phyloP scores from a whole-genome alignment of 2,888 invertebrate genomes.

The Drosophila affinis region DNA sequence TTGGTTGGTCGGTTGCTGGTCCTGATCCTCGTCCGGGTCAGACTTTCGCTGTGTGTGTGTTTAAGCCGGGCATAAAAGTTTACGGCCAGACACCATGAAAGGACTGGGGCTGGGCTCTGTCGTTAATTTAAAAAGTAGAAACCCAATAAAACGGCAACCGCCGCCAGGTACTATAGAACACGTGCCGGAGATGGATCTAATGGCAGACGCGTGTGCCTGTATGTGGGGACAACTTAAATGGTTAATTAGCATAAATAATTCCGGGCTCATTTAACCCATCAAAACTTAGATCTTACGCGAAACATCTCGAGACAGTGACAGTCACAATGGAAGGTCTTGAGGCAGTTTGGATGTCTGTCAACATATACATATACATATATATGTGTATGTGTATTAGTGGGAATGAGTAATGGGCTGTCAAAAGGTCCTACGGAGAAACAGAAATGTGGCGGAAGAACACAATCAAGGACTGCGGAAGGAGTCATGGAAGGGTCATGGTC shows the following conservation, averaged over 20 bases:
- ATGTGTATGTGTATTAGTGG: conserved; percentile 43
- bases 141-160: conserved; percentile 59
- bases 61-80: conserved; percentile 61
- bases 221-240: conserved; percentile 37
- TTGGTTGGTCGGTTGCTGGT: neutral
- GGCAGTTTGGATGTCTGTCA: conserved; percentile 59
- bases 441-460: too few relatives aligned
- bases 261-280: conserved; percentile 33
- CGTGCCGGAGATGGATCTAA: conserved; percentile 28
- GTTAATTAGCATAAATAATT: conserved; percentile 48
- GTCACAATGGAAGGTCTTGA: conserved; percentile 8
- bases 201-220: conserved; percentile 11
- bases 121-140: conserved; percentile 69
- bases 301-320: conserved; percentile 16
- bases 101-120: conserved; percentile 24
- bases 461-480: neutral
- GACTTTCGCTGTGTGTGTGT: neutral
- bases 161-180: conserved; percentile 17
- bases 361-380: conserved; percentile 31
- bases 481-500: conserved; percentile 8
- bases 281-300: conserved; percentile 40
- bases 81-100: conserved; percentile 60
- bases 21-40: conserved; percentile 21
- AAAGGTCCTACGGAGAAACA: neutral
- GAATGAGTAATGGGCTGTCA: conserved; percentile 50